phyloP scores from a whole-genome alignment of 2,888 invertebrate species.

The Zaprionus lineosus region DNA sequence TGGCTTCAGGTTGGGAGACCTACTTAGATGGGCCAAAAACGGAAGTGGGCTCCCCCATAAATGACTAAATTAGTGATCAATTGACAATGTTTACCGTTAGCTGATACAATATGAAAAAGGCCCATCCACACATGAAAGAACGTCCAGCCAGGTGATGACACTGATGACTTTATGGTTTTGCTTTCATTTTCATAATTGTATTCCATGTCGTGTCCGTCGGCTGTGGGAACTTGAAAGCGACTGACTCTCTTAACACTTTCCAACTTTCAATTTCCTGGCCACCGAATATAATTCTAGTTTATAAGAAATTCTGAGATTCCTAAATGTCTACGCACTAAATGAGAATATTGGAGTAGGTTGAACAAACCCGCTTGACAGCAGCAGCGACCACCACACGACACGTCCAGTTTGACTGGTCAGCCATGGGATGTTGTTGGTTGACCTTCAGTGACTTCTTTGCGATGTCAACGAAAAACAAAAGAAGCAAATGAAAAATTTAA shows the following conservation, averaged over 20 bases:
- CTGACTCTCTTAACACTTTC: constrained; percentile 60
- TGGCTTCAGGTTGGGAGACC: constrained; percentile 19
- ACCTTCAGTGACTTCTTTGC: constrained; percentile 44
- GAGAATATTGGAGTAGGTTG: constrained; percentile 69
- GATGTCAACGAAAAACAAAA: constrained; percentile 15
- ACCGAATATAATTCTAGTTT: constrained; percentile 28
- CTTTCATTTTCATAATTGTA: constrained; percentile 67
- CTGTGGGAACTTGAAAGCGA: constrained; percentile 47
- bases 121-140: constrained; percentile 23
- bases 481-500: no score
- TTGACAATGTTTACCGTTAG: constrained; percentile 41
- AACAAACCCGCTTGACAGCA: constrained; percentile 29
- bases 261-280: constrained; percentile 63
- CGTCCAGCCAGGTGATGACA: constrained; percentile 25
- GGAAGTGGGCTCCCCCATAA: constrained; percentile 50
- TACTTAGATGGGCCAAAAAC: constrained; percentile 44
- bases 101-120: constrained; percentile 22
- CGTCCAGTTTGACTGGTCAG: constrained; percentile 33
- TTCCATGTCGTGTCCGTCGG: constrained; percentile 15
- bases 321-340: constrained; percentile 49
- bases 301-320: constrained; percentile 20
- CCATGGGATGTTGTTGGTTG: constrained; percentile 20
- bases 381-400: not conserved
- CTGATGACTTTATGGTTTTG: constrained; percentile 44
- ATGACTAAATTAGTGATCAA: constrained; percentile 50